Base-by-base conservation (phyloP, 2,797 vertebrate genomes). In the Coracias cyanogaster region DNA sequence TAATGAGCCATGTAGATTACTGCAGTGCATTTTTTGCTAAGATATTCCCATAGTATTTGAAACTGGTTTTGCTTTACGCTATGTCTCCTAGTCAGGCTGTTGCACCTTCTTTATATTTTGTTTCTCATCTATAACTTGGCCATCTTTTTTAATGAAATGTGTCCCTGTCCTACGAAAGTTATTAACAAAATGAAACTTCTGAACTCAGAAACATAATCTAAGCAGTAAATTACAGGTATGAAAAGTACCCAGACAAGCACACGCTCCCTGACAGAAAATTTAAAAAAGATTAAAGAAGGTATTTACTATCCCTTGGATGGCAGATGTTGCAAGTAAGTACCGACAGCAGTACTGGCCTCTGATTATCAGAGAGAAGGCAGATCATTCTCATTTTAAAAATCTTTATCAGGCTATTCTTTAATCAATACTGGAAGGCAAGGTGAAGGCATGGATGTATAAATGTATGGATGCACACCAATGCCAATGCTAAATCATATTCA, bases 211-310 rank as follows among this genome's bases (percentile, higher is more conserved):
- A 83, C 57, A 78, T 46, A 71, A 80, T 58, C 61, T 93, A 83
- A 58, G 49, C 69, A 81, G 54, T 12, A 64, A 45, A 88, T 91
- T 37, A 83, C 37, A 88, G 65, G 46, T 86, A 87, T 65, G 87
- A 92, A 81, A 89, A 89, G 31, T 55, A 85, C 31, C 28, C 72
- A 93, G 71, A 81, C 33, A 85, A 81, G 49, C 54, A 43, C 10
- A 61, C 15, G 35, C 10, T 52, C 7, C 28, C 31, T 81, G 82
- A 72, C 22, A 88, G 45, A 62, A 94, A 91, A 88, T 88, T 78
- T 48, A 76, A 89, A 77, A 90, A 82, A 82, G 11, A 91, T 85
- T 86, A 88, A 90, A 94, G 41, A 37, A 80, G n/a, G 69, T 37
- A 71, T 90, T 89, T 93, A 64, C 60, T 77, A 85, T 80, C 78